These are phyloP conservation scores for Camponotus floridanus DNA, from an alignment of 1,140 invertebrate genomes.

Conservation along the genomic window DNA sequence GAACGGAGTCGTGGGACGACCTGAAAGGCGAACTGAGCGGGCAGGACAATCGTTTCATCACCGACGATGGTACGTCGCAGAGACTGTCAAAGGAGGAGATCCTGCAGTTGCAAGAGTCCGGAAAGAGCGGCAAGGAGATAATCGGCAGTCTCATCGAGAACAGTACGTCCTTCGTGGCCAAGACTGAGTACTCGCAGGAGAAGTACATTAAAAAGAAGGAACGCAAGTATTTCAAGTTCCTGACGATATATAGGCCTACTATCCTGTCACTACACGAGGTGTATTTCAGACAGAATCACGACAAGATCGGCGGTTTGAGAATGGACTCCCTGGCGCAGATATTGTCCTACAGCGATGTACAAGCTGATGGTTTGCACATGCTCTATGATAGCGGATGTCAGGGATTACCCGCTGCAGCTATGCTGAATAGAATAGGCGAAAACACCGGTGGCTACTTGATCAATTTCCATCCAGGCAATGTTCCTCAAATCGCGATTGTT, in stretches of 20 bases:
- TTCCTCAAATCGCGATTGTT: slow-evolving; percentile 91
- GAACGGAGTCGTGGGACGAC: slow-evolving; percentile 80
- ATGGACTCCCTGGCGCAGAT: slow-evolving; percentile 96
- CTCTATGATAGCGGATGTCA: slow-evolving; percentile 95
- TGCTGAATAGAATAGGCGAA: slow-evolving; percentile 91
- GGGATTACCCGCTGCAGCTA: slow-evolving; percentile 93
- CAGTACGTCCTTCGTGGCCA: slow-evolving; percentile 94
- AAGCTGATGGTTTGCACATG: slow-evolving; percentile 91
- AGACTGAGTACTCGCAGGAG: slow-evolving; percentile 97
- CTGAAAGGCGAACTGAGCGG: slow-evolving; percentile 86
- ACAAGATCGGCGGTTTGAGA: slow-evolving; percentile 93
- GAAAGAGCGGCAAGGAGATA: slow-evolving; percentile 93
- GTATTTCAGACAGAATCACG: slow-evolving; percentile 91
- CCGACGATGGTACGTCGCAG: slow-evolving; percentile 95
- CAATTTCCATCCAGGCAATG: slow-evolving; percentile 93
- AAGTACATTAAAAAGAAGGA: slow-evolving; percentile 98
- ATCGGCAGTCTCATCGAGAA: slow-evolving; percentile 95
- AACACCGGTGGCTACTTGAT: slow-evolving; percentile 89
- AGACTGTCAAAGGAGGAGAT: slow-evolving; percentile 94
- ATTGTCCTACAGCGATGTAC: slow-evolving; percentile 92
- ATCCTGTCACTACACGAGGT: slow-evolving; percentile 92
- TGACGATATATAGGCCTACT: slow-evolving; percentile 92
- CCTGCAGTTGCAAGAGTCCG: slow-evolving; percentile 90
- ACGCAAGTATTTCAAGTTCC: slow-evolving; percentile 94
- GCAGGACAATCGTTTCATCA: slow-evolving; percentile 94